Evolutionary conservation across 2,888 invertebrate genomes (phyloP), one percentile per base, ranked within the genome.

Genomic region (Synergus gifuensis): DNA sequence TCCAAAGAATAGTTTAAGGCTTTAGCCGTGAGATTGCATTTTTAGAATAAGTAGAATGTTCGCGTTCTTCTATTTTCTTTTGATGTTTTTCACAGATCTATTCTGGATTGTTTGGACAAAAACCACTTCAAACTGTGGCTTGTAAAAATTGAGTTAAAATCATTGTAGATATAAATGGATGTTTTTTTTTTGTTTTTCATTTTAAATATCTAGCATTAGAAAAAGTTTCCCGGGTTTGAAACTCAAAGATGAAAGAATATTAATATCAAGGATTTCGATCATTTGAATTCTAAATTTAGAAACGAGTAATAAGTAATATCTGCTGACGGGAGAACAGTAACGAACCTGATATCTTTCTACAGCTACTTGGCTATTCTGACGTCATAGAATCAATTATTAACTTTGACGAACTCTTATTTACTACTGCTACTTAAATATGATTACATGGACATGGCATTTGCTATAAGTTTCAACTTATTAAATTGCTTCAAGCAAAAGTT

Each of bases 1-100:
- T 62, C 62, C 62, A 28, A 62, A 62, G 62, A 62, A 62, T 62
- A 62, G 18, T 12, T 62, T 62, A 12, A 62, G 62, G 28, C 62
- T 62, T 28, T 28, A 18, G 5, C 22, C 14, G 11, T 62, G 28
- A 62, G 62, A 28, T 22, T 28, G 14, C 62, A 62, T 62, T 62
- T 12, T 14, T 14, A 62, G 62, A 62, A 46, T 46, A 3, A 12
- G 14, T 46, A 46, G 3, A 12, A 28, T 62, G 22, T 28, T 5
- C 5, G 5, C 4, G 12, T 18, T 22, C 28, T 62, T 60, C 18
- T 58, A 9, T 58, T 18, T 18, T 58, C 9, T 18, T 62, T 28
- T 4, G 7, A 2, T 4, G 28, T 14, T 62, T 28, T 28, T 28
- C 1, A 62, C 5, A 62, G 36, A 36, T 7, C 36, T 5, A 36